Evolutionary conservation across 2,888 invertebrate genomes (phyloP).

Genomic region (Rhamnusium bicolor): DNA sequence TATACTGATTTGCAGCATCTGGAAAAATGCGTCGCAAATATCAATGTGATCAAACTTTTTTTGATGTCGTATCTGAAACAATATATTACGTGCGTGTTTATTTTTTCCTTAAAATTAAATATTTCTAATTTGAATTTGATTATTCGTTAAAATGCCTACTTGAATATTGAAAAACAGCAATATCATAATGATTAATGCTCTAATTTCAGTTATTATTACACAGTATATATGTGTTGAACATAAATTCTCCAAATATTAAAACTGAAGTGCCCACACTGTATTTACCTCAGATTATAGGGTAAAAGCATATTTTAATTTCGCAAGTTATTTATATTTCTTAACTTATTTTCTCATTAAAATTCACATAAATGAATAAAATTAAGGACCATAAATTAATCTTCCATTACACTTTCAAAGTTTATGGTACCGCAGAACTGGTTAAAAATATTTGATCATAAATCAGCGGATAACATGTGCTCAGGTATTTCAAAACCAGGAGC

Average conservation of each 20-base stretch:
- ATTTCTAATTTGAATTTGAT: too few relatives aligned
- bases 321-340: conserved; percentile 45
- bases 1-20: too few relatives aligned
- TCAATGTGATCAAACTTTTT: too few relatives aligned
- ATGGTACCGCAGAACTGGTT: conserved; percentile 63
- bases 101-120: too few relatives aligned
- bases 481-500: conserved; percentile 68
- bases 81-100: too few relatives aligned
- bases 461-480: conserved; percentile 65
- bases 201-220: background rate
- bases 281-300: conserved; percentile 37
- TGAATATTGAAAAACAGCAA: too few relatives aligned
- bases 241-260: background rate
- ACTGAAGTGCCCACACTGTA: background rate
- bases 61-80: too few relatives aligned
- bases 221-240: background rate
- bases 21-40: too few relatives aligned
- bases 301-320: conserved; percentile 32
- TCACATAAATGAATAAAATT: conserved; percentile 61
- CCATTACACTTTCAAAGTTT: conserved; percentile 57
- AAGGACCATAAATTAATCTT: conserved; percentile 59
- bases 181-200: too few relatives aligned
- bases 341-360: conserved; percentile 58
- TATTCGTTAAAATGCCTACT: too few relatives aligned
- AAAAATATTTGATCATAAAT: conserved; percentile 66